Base-by-base conservation (phyloP, 2,113 vertebrate species). In the Catagonus wagneri region DNA sequence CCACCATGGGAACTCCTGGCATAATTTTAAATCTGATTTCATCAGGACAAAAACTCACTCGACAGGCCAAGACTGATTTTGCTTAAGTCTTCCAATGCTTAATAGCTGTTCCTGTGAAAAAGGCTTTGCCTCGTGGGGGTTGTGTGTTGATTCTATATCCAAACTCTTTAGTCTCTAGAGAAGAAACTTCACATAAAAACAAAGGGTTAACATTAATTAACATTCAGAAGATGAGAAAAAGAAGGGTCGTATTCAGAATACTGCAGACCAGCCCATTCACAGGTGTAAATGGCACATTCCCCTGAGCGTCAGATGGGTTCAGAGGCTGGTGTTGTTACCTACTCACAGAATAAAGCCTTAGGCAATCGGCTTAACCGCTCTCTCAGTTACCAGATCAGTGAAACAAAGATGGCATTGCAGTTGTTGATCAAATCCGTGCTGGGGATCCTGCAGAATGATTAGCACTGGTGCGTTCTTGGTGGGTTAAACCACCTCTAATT, bases 391-490 rank as follows among this genome's bases (percentile, higher is more conserved):
- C 76, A 66, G 50, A 93, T 75, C 80, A 2, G 54, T 7, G 68
- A 93, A 83, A 39, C 44, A 76, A 66, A 83, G 95, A 75, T 95
- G 76, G 22, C 36, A 69, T 93, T 95, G 68, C 89, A 90, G 60
- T 9, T 63, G 17, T 16, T 15, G 54, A 36, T 66, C 52, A 23
- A 7, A 27, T 22, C 36, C 68, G 36, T 89, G 34, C 66, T 93
- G n/a, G 60, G 75, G 68, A 72, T 66, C 22, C 52, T 10, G 8
- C 36, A 74, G 54, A 89, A 25, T 23, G 39, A 27, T 17, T 52
- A 39, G 4, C 1, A 6, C 32, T 52, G 19, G 25, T 22, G 25
- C 69, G 6, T 71, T 80, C 34, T n/a, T 13, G 5, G 7, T 61
- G 29, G 15, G 32, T 44, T 92, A 29, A 39, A 63, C 61, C 13